Percentiles rank a stretch among this genome's conserved stretches.
Conservation (phyloP, 2,888 invertebrate genomes). For the Pandemis corylana region DNA sequence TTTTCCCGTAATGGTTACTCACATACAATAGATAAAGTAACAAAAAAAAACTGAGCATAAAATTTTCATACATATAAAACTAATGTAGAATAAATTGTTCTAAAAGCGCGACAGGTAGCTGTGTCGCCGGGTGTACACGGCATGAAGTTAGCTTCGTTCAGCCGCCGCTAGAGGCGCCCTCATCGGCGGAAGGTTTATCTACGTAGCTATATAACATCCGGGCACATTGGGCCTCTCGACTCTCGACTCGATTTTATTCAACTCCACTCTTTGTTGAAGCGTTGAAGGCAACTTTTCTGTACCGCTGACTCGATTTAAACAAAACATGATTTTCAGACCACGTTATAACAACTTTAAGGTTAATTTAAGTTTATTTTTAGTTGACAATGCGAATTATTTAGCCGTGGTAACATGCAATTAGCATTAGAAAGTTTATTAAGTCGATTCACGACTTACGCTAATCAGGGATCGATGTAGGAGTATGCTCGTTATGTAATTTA, state of each 20-base stretch:
- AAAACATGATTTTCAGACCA: constrained; percentile 67
- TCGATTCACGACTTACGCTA: constrained; percentile 54
- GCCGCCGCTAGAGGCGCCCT: constrained; percentile 77
- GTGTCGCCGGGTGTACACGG: constrained; percentile 70
- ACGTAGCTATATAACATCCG: constrained; percentile 84
- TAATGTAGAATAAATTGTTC: constrained; percentile 50
- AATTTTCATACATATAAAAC: constrained; percentile 27
- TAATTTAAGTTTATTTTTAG: constrained; percentile 59
- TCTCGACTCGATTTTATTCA: constrained; percentile 75
- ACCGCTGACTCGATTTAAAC: constrained; percentile 62
- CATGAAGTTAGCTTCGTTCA: constrained; percentile 77
- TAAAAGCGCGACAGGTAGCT: constrained; percentile 59
- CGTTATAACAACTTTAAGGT: constrained; percentile 64
- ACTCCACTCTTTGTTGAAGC: constrained; percentile 77
- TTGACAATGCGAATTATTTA: constrained; percentile 28
- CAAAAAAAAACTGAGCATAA: constrained; percentile 15
- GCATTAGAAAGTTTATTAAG: constrained; percentile 58
- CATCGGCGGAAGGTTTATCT: constrained; percentile 84
- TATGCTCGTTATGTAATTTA: constrained; percentile 31
- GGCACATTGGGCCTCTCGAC: constrained; percentile 77
- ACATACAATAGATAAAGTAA: constrained; percentile 6
- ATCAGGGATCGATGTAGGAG: constrained; percentile 37
- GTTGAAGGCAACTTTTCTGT: constrained; percentile 81
- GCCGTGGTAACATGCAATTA: constrained; percentile 28
- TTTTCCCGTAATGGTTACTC: not conserved